Evolutionary conservation across 2,888 invertebrate species (phyloP), one percentile per base, ranked within the genome.

Genomic region (Epicampocera succincta): DNA sequence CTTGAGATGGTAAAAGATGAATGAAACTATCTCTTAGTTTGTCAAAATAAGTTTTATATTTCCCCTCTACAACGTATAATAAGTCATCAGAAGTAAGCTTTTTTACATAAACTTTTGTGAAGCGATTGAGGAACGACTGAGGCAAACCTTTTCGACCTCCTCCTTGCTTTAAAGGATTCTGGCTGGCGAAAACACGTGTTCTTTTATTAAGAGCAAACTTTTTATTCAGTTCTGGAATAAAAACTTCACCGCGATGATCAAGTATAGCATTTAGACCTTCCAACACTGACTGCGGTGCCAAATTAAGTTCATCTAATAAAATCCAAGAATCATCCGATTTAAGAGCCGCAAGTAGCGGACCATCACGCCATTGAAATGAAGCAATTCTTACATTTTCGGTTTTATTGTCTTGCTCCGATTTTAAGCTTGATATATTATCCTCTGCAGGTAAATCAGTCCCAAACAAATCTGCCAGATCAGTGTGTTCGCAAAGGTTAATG

Each of bases 201-300:
- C 94, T 93, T 73, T 92, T 90, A 87, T 93, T 94, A 0, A 99
- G 94, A 80, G 93, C 92, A 89, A 99, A 99, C 0, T 95, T 95
- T 90, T 94, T 94, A 60, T 96, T 96, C 12, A 99, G 92, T 91
- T 99, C 99, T 0, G 99, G 98, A 75, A 99, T 96, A 89, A 94
- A 99, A 21, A 99, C 94, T 91, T 98, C 97, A 0, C 97, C 97
- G 86, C 99, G 93, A 90, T 99, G 99, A 92, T 99, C 99, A 73
- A 99, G 93, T 87, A 99, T 99, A 0, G 99, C 99, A 90, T 99
- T 99, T 3, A 99, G 93, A 33, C 99, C 99, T 92, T 99, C 99
- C 13, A 99, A 92, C 0, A 99, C 99, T 0, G 99, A 97, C 90
- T 99, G 99, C 0, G 99, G 98, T 0, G 99, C 99, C 84, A 99